Conservation (phyloP, 1,140 invertebrate genomes). For the Caenorhabditis briggsae region DNA sequence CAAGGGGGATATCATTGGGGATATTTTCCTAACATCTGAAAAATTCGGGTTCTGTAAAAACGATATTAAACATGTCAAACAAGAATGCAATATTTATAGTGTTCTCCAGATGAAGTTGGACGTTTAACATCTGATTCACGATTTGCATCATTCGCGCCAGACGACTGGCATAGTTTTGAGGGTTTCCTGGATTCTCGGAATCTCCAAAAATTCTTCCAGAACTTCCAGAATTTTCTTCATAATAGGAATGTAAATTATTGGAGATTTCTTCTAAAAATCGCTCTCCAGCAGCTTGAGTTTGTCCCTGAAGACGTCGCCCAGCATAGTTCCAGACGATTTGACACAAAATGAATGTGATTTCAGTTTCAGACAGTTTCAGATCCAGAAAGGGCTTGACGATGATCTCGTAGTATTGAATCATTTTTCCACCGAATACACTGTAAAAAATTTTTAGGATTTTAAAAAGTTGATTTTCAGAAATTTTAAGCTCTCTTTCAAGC, state of each 20-base stretch:
- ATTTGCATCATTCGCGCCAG: constrained; percentile 38
- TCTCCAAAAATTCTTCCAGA: background rate
- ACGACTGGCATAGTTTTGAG: constrained; percentile 2
- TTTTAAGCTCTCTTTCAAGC: too few relatives aligned
- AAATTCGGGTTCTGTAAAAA: constrained; percentile 41
- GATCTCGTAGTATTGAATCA: constrained; percentile 5
- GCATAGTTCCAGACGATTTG: constrained; percentile 49
- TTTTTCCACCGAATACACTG: constrained; percentile 46
- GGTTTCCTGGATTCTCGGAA: background rate
- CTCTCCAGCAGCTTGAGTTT: constrained; percentile 29
- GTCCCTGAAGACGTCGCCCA: constrained; percentile 19
- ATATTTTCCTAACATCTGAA: background rate
- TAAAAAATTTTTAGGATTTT: too few relatives aligned
- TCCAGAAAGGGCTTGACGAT: constrained; percentile 16
- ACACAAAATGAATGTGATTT: constrained; percentile 34
- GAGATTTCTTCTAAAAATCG: constrained; percentile 27
- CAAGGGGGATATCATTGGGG: too few relatives aligned
- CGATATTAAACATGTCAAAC: constrained; percentile 44
- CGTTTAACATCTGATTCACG: constrained; percentile 32
- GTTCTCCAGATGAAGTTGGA: constrained; percentile 5
- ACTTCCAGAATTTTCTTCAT: background rate
- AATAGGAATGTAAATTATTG: constrained; percentile 17
- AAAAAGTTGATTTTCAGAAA: too few relatives aligned
- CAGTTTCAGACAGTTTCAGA: constrained; percentile 23
- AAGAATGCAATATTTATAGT: background rate